Conservation (phyloP, 2,113 vertebrate species). For the Tretioscincus oriximinensis region DNA sequence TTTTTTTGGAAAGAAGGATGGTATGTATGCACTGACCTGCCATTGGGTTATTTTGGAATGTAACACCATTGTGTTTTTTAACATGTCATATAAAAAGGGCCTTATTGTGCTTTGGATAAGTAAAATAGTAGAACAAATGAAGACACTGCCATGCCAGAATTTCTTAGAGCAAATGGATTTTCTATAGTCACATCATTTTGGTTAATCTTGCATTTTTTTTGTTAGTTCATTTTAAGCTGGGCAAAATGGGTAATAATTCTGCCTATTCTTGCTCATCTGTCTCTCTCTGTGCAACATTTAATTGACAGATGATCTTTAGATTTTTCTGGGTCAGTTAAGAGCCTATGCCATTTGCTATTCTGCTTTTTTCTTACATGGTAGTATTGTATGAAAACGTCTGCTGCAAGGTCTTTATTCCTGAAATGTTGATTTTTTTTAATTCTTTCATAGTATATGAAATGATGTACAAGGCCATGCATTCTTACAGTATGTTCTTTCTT, state of each 20-base stretch:
- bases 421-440: background rate
- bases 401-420: background rate
- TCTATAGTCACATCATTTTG: background rate
- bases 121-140: too few species aligned
- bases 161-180: background rate
- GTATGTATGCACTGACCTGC: too few species aligned
- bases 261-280: background rate
- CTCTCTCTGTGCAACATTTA: background rate
- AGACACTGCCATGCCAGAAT: background rate
- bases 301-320: background rate
- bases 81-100: too few species aligned
- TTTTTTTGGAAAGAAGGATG: too few species aligned
- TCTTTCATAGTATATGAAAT: too few species aligned
- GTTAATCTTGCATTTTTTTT: background rate
- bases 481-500: background rate
- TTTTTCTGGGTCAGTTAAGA: background rate
- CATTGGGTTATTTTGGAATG: too few species aligned
- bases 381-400: background rate
- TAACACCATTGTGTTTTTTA: too few species aligned
- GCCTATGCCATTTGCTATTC: background rate
- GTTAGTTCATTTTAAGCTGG: background rate
- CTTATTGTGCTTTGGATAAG: background rate
- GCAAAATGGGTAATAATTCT: background rate
- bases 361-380: background rate
- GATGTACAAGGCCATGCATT: background rate